Base-by-base conservation (phyloP, 1,140 invertebrate genomes). In the Pollicipes pollicipes region DNA sequence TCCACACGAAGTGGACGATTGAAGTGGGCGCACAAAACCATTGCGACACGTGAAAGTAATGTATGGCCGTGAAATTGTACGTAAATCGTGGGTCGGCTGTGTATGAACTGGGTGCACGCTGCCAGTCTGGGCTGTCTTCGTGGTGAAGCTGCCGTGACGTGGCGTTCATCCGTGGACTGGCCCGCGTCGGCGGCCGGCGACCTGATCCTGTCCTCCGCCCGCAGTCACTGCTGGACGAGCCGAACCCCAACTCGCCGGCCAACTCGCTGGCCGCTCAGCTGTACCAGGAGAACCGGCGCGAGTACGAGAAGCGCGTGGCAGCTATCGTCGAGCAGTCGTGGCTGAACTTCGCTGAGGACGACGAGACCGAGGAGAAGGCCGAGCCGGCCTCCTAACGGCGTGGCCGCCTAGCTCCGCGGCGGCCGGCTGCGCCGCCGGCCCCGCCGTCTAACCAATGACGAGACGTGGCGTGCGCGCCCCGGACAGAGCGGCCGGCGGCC, bases 271-370 rank as follows among this genome's bases (percentile, higher is more conserved):
- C 83, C 37, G 84, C 84, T 26, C 77, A 78, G 73, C 72, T 78
- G 37, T 78, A 78, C 71, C 76, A 76, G 68, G 76, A 83, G 75
- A 82, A 82, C 75, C 74, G 81, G 70, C 77, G 81, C 68, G 84
- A 85, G 75, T 84, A 84, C 76, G 84, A 85, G 74, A 85, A 85
- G 74, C 76, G 83, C 69, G 84, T 84, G 63, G 79, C 81, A 26
- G 79, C 81, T 68, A 84, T 84, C 74, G 83, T 84, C 26, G 84
- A 84, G 76, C 81, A 83, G 73, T 79, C 78, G 70, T 83, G 82
- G 82, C 75, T 82, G 35, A 74, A 77, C 71, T 77, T 76, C 69
- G n/a, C 64, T n/a, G 64, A 29, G 27, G 64, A 66, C 64, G 64
- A 66, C n/a, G 64, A 27, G 24, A n/a, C 8, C 27, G 64, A 66